Base-by-base conservation (phyloP, 2,113 vertebrate genomes). In the Cygnus buccinator region DNA sequence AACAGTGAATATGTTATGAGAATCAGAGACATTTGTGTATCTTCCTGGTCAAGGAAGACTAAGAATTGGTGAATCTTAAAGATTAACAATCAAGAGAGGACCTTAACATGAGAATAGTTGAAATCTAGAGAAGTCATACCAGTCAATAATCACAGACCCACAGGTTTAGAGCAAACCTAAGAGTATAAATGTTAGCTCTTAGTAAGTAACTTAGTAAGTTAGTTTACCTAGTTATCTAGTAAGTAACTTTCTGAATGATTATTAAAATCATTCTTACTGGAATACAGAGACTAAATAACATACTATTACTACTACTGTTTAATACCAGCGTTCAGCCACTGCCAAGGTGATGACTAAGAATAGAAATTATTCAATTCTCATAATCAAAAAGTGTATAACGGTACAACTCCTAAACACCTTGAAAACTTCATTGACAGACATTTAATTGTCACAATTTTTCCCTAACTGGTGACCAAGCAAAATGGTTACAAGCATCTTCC, bases 91-190 rank as follows among this genome's bases (percentile, higher is more conserved):
- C 11, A 39, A 66, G 54, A 75, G 20, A 54, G 12, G 82, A 67
- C 41, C 2, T 0, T 44, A 52, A 82, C 20, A 65, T 26, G 25
- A 21, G 39, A 83, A 55, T 0, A 1, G 50, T 0, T 81, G 37
- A 81, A 72, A 57, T 7, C 16, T 15, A 54, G 37, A 62, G 12
- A 55, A 80, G 37, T 44, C 33, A 41, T 2, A 72, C 9, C 37
- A 73, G 46, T 22, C 29, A 43, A 8, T 39, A 78, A 41, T 31
- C 52, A 76, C 25, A 59, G 65, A 55, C 22, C 44, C 16, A 65
- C 8, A 15, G 15, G 54, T 41, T 63, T 72, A 21, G 25, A 78
- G 37, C 43, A 93, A 78, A 67, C 5, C 41, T 39, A 17, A 59
- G 29, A 39, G 54, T 33, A 71, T 2, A 72, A 86, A 37, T 22